These are phyloP conservation scores for Coecobrya sp. DNA, from an alignment of 2,888 invertebrate genomes.

Conservation along the genomic window DNA sequence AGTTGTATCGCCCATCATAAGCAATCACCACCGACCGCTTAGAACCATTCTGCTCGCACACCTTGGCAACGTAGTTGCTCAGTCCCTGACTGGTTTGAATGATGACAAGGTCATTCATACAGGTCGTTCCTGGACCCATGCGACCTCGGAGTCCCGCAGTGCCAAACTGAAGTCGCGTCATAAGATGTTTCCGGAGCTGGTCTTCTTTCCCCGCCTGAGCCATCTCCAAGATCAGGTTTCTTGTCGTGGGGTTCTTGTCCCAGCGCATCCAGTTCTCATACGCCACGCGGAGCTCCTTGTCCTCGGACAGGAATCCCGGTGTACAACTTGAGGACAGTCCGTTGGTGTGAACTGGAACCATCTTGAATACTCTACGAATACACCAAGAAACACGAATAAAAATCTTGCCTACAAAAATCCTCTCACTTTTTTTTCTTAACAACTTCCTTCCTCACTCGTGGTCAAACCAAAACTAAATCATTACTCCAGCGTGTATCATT, in stretches of 20 bases:
- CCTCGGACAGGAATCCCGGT: conserved; percentile 59
- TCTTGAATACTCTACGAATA: conserved; percentile 42
- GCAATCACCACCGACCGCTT: conserved; percentile 92
- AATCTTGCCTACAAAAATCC: neutral
- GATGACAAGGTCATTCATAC: conserved; percentile 98
- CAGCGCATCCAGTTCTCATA: conserved; percentile 73
- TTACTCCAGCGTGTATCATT: neutral
- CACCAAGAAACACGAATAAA: neutral
- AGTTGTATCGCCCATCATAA: conserved; percentile 97
- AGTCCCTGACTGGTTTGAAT: conserved; percentile 98
- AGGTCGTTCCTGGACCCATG: conserved; percentile 97
- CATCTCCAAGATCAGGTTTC: conserved; percentile 50
- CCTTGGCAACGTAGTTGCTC: conserved; percentile 91
- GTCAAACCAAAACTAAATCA: conserved; percentile 11
- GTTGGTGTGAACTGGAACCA: conserved; percentile 50
- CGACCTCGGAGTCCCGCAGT: conserved; percentile 97
- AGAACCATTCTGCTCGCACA: conserved; percentile 89
- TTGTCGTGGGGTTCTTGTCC: conserved; percentile 63
- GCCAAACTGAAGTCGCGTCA: conserved; percentile 93
- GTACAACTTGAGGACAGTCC: conserved; percentile 4
- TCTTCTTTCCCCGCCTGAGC: conserved; percentile 31
- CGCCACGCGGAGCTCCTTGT: conserved; percentile 48
- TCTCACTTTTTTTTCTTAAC: neutral
- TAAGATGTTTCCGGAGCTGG: conserved; percentile 57
- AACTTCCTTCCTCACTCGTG: neutral